A percentile compares a stretch with the other conserved stretches of the same genome.
phyloP scores from a whole-genome alignment of 2,113 vertebrate species.

The human region DNA sequence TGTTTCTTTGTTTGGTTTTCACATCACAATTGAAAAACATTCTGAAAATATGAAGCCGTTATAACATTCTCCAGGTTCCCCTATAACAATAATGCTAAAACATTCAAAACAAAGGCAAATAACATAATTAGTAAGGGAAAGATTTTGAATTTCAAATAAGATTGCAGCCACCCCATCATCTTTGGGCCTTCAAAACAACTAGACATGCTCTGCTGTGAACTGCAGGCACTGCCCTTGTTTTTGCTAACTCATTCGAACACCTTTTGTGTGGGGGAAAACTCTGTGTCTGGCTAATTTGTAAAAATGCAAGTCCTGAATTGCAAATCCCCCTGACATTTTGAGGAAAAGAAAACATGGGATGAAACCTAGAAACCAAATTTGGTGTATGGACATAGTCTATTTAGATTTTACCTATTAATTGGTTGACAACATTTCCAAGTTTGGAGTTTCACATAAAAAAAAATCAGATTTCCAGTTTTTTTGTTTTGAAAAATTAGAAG shows the following conservation, averaged over 20 bases:
- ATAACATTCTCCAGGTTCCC: conserved; percentile 17
- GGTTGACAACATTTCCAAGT: not conserved
- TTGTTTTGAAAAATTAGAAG: not conserved
- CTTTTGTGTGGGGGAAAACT: not conserved
- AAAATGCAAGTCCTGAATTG: not conserved
- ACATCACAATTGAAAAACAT: conserved; percentile 34
- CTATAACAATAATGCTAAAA: not conserved
- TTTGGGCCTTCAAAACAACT: not conserved
- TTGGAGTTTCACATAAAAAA: not conserved
- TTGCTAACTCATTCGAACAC: not conserved
- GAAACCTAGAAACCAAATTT: not conserved
- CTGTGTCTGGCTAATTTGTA: not conserved
- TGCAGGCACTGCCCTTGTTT: not conserved
- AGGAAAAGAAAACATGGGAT: not conserved
- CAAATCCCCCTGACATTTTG: not conserved
- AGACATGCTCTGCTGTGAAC: rapidly evolving
- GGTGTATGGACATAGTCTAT: not conserved
- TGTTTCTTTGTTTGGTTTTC: conserved; percentile 36
- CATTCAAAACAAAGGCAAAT: not conserved
- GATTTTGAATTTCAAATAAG: not conserved
- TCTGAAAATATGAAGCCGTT: conserved; percentile 45
- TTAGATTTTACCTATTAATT: not conserved
- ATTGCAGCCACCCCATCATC: not conserved
- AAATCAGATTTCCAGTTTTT: not conserved
- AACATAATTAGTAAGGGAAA: not conserved